Evolutionary conservation across 1,140 invertebrate species (phyloP).

Genomic region (Penaeus japonicus): DNA sequence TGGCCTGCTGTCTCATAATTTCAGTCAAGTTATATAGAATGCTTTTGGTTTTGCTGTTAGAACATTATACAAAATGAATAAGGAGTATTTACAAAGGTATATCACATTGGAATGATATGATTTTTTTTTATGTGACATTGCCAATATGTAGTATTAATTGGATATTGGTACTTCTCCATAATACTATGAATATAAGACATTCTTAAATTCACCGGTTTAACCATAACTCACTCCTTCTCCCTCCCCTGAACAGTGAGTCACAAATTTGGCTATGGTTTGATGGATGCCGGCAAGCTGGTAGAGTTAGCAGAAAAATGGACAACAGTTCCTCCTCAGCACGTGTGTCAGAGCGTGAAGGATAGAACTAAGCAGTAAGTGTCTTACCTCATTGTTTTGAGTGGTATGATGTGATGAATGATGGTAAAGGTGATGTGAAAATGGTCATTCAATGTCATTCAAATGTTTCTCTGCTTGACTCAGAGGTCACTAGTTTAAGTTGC

Average conservation of each 20-base stretch:
- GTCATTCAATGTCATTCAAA: too few species aligned
- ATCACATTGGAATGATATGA: too few species aligned
- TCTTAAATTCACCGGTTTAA: not conserved
- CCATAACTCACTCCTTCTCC: not conserved
- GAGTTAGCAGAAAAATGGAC: constrained; percentile 90
- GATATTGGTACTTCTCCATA: too few species aligned
- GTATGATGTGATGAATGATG: not conserved
- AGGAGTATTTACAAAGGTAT: too few species aligned
- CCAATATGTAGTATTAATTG: too few species aligned
- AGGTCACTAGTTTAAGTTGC: not conserved
- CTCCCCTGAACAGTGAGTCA: constrained; percentile 76
- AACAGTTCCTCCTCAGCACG: constrained; percentile 93
- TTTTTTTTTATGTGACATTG: too few species aligned
- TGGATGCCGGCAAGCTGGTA: constrained; percentile 96
- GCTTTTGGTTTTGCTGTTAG: too few species aligned
- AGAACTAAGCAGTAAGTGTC: constrained; percentile 73
- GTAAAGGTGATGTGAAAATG: not conserved
- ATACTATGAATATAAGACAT: too few species aligned
- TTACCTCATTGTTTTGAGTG: not conserved
- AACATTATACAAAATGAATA: too few species aligned
- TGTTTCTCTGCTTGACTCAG: too few species aligned
- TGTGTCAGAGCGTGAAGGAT: constrained; percentile 90
- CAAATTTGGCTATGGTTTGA: constrained; percentile 97
- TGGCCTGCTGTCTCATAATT: too few species aligned
- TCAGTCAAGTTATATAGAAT: too few species aligned